These are phyloP conservation scores for Rutilus rutilus DNA, from an alignment of 2,113 vertebrate species.

Conservation along the genomic window DNA sequence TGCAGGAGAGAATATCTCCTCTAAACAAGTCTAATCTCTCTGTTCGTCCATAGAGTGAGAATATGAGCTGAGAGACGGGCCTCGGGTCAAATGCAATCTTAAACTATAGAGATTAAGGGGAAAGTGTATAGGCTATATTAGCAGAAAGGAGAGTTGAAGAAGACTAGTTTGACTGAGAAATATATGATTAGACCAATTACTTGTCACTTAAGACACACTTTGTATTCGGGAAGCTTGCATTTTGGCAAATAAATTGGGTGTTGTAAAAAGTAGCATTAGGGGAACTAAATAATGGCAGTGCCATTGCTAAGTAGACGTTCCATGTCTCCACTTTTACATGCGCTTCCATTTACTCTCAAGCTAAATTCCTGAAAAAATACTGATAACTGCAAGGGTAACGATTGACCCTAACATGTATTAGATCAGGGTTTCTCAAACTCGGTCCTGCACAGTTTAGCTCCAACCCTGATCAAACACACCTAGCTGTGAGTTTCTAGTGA, in stretches of 20 bases:
- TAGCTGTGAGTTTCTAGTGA: too few relatives aligned
- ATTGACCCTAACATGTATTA: slow-evolving; percentile 32
- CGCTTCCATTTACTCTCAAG: slow-evolving; percentile 65
- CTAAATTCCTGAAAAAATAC: slow-evolving; percentile 57
- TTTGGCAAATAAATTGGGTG: background rate
- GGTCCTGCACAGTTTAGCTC: too few relatives aligned
- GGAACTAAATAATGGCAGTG: slow-evolving; percentile 41
- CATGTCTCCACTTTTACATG: slow-evolving; percentile 48
- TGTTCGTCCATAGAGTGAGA: background rate
- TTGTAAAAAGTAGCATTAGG: too few relatives aligned
- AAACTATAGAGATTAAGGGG: slow-evolving; percentile 1
- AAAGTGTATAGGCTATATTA: background rate
- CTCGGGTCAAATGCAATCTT: background rate
- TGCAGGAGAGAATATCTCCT: slow-evolving; percentile 27
- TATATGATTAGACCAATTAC: background rate
- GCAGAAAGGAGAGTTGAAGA: background rate
- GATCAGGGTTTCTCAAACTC: too few relatives aligned
- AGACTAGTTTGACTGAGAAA: background rate
- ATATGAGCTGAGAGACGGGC: background rate
- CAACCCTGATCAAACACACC: too few relatives aligned
- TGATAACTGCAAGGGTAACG: slow-evolving; percentile 52
- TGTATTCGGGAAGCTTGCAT: background rate
- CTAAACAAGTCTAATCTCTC: slow-evolving; percentile 24
- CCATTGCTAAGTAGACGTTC: slow-evolving; percentile 47
- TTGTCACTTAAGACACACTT: background rate